Conservation (phyloP, 1,140 invertebrate genomes). For the Drosophila neocordata region DNA sequence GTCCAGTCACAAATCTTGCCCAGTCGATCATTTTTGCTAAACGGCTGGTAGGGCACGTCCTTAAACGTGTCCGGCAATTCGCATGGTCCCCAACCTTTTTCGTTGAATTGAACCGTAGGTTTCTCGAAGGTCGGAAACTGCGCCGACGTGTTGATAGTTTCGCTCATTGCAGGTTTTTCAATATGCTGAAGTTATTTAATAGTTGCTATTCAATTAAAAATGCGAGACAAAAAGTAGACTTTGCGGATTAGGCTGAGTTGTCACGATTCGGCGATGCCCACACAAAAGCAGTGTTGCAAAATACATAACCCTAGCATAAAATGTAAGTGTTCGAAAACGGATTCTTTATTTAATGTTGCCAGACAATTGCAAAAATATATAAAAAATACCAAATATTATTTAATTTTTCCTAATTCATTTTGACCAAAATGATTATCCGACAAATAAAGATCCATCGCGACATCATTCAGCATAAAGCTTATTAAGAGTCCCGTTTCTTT, state of each 20-base stretch:
- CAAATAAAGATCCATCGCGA: no score
- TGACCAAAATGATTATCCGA: no score
- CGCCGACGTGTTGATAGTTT: conserved; percentile 72
- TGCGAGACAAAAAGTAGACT: conserved; percentile 19
- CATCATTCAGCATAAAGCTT: no score
- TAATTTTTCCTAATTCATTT: no score
- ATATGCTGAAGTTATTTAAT: conserved; percentile 18
- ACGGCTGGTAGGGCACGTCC: conserved; percentile 99
- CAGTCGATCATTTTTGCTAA: conserved; percentile 97
- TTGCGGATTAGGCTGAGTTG: conserved; percentile 10
- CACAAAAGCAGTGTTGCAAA: background rate
- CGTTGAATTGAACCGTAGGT: conserved; percentile 80
- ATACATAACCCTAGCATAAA: background rate
- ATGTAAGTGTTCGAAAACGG: background rate
- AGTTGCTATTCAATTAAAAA: conserved; percentile 23
- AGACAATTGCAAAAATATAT: background rate
- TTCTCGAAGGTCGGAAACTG: conserved; percentile 76
- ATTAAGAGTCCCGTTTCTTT: background rate
- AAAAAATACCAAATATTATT: background rate
- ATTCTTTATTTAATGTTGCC: background rate
- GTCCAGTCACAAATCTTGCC: conserved; percentile 99
- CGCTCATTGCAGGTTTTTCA: conserved; percentile 64
- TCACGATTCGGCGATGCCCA: background rate
- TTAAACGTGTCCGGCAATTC: conserved; percentile 97
- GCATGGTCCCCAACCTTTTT: conserved; percentile 96